Evolutionary conservation across 2,797 vertebrate species (phyloP), one percentile per base, ranked within the genome.

Genomic region (Melanotaenia pygmaea): DNA sequence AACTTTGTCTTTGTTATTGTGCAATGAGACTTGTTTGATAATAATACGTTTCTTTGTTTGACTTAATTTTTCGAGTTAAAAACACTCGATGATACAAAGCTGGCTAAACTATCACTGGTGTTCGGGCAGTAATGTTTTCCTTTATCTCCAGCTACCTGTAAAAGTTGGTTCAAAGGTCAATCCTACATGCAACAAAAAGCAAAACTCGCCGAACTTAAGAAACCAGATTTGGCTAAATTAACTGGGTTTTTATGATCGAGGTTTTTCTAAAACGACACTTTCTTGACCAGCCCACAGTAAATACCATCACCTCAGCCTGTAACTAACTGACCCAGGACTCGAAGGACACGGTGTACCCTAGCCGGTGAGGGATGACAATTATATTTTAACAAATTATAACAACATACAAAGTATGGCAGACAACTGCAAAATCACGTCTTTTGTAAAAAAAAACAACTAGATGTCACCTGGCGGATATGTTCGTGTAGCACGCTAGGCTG

Each of bases 321-420:
- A 47, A n/a, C 45, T 18, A 10, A 16, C 70, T 79, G 67, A 77
- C 63, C 72, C 58, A 28, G n/a, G 38, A n/a, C 35, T 32, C 66
- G 83, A 45, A 91, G 88, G 84, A 89, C 87, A 87, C 69, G 0
- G 40, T 81, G 89, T 86, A 73, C 82, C 53, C 22, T 10, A 35
- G 26, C 24, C 35, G 16, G 56, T 26, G 32, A 37, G 0, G 12
- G 32, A 2, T 43, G 34, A 3, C 3, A 6, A 1, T 1, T 0
- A 1, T 1, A 11, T 26, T 59, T 32, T 9, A 30, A 0, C 1
- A 18, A 22, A 26, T 45, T 34, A 40, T 4, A 1, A 61, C 2
- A n/a, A 35, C 8, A 5, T n/a, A n/a, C 8, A 62, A 13, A 65
- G 13, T 0, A 0, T 34, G 53, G 18, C 3, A 38, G 30, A 72